Evolutionary conservation across 23 tunicate genomes (phyloP), one percentile per base, ranked within the genome.

Genomic region (Botrylloides violaceus): DNA sequence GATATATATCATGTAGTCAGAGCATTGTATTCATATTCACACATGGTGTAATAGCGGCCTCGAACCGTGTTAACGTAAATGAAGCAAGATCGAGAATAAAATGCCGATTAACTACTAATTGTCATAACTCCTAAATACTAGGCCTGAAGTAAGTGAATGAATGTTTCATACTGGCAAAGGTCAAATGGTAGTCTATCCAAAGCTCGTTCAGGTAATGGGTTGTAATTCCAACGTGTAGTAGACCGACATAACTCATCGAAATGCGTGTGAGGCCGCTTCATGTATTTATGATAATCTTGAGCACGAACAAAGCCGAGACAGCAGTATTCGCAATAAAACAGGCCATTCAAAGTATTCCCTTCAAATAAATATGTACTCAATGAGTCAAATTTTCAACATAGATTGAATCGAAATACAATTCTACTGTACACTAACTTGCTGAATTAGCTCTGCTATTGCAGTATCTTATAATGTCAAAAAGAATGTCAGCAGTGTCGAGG

Each of bases 261-360:
- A 9, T 63, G 70, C 3, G 3, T 33, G 33, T 63, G 70, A 29
- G 32, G 32, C 33, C 29, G 70, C 3, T 33, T 33, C 70, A 63
- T 63, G 35, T 63, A 63, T 9, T 31, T 29, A 3, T 27, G 12
- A 63, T 63, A 63, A 4, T 63, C 70, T 19, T 31, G 35, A 63
- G 32, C 12, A 29, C 9, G 18, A 4, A 34, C 20, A 63, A 63
- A 63, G 33, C 70, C 9, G 6, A 63, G 35, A 63, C 70, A 63
- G 35, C 70, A 63, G 7, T 25, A 4, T 3, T 63, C 70, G 29
- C 70, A 63, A 63, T 63, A 9, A 31, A 63, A 63, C 36, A 63
- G 20, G 4, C 70, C 70, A 63, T 63, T 28, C 34, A 31, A 33
- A 3, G 70, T 63, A 19, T 31, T 3, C 36, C 70, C 70, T 63